phyloP scores from a whole-genome alignment of 2,797 vertebrate species.

The Enteromius anoplus region DNA sequence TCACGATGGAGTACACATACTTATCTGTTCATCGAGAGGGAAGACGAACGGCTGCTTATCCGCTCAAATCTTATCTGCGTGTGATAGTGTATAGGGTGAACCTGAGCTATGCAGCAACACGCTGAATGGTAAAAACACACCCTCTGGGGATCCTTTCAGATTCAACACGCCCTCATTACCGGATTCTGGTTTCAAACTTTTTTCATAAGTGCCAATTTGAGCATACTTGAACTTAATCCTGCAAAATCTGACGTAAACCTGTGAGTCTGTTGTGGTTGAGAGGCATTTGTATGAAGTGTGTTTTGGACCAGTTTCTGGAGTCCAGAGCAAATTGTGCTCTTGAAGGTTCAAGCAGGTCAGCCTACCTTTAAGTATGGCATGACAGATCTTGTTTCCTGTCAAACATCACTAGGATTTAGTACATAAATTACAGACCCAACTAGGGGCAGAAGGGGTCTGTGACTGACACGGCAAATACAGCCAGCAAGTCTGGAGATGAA shows the following conservation, averaged over 20 bases:
- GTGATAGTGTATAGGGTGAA: constrained; percentile 31
- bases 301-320: neutral
- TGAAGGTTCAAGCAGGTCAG: neutral
- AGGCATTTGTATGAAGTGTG: neutral
- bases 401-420: neutral
- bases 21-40: neutral
- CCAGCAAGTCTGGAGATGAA: constrained; percentile 28
- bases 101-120: constrained; percentile 67
- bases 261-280: neutral
- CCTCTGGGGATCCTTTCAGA: constrained; percentile 64
- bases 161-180: constrained; percentile 54
- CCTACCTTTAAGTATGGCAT: neutral
- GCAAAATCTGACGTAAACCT: neutral
- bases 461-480: constrained; percentile 1
- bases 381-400: constrained; percentile 26
- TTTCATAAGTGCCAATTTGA: neutral
- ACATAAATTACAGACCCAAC: neutral
- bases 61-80: constrained; percentile 25
- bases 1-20: neutral
- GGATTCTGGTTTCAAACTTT: constrained; percentile 32
- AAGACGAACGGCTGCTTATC: neutral
- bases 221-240: constrained; percentile 20
- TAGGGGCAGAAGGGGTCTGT: neutral
- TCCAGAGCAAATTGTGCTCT: neutral
- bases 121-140: constrained; percentile 59